Evolutionary conservation across 2,797 vertebrate genomes (phyloP), one percentile per base, ranked within the genome.

Genomic region (Diceros bicornis): DNA sequence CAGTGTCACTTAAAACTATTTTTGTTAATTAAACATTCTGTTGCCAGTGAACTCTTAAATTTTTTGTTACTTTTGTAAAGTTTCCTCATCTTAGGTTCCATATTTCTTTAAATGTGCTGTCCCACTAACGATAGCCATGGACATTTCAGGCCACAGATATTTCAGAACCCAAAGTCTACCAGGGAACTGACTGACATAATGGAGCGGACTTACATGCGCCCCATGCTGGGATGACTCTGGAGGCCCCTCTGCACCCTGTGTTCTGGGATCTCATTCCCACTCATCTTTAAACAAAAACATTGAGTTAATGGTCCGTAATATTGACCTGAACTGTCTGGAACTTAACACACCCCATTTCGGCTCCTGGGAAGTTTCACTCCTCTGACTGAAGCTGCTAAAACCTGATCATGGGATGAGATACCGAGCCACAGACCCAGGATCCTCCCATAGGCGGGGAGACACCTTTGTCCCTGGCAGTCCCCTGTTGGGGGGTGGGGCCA

Each of bases 251-350:
- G 14, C 17, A n/a, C 10, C 44, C 59, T 34, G 50, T 10, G 44
- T 50, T 68, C 41, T 29, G 27, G 74, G 61, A 72, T 68, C 62
- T 79, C 61, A 32, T 72, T 55, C 50, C 25, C 64, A 59, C 66
- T 91, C 47, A 77, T 50, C n/a, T 88, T 52, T 82, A 84, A 89
- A 94, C 34, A 75, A 95, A 95, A 90, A 23, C 64, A 44, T 2
- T 0, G 44, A 47, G 32, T 74, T 88, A 62, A 64, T 71, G 66
- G 66, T 37, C 64, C 27, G 3, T 52, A 50, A 29, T 50, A 71
- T n/a, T 88, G 78, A 74, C 37, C 37, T 57, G 61, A 55, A n/a
- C 37, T n/a, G 5, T 44, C 44, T 75, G 77, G 77, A 88, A 71
- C 41, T 68, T 83, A 72, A 78, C 50, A 18, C 7, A 44, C 21